Evolutionary conservation across 2,888 invertebrate species (phyloP), one percentile per base, ranked within the genome.

Genomic region (Campopleginae sp.): DNA sequence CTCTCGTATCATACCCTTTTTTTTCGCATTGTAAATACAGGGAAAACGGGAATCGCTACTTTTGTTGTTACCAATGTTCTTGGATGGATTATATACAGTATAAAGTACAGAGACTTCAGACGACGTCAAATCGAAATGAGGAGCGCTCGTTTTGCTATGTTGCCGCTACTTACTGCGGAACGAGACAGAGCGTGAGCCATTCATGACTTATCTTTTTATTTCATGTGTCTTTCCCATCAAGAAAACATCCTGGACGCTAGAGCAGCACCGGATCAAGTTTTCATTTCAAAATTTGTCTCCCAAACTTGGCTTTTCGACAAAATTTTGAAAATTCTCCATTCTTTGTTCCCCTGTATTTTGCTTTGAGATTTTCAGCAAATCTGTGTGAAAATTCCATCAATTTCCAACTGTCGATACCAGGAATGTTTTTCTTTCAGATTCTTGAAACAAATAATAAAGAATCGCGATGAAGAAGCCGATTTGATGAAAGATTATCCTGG

Each of bases 401-500:
- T 19, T n/a, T 8, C 8, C 7, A 51, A 58, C 12, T 58, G 12
- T 23, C 14, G 12, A 58, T 58, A 27, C 54, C 0, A 58, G 27
- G 27, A 58, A 27, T 12, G 27, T 58, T 61, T 44, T 65, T 68
- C 27, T 89, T 87, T 3, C 88, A 96, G 96, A 77, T 94, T 94
- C 90, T 92, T 99, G 92, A 98, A 97, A 90, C 97, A 98, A 90
- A 90, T 97, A 51, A 95, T 97, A 76, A 95, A 95, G 82, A 97
- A 98, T 93, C 95, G 98, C 19, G 98, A 98, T 19, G 97, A 97
- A 87, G 99, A 99, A 94, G 95, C 95, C 1, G 96, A 97, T 80
- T 94, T 99, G 46, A 99, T 99, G 99, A 96, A 96, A 87, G 96
- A 98, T 93, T 97, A 98, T 17, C 97, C 97, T 82, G 97, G 97